phyloP scores from a whole-genome alignment of 2,888 invertebrate species.

The Acrobasis repandana region DNA sequence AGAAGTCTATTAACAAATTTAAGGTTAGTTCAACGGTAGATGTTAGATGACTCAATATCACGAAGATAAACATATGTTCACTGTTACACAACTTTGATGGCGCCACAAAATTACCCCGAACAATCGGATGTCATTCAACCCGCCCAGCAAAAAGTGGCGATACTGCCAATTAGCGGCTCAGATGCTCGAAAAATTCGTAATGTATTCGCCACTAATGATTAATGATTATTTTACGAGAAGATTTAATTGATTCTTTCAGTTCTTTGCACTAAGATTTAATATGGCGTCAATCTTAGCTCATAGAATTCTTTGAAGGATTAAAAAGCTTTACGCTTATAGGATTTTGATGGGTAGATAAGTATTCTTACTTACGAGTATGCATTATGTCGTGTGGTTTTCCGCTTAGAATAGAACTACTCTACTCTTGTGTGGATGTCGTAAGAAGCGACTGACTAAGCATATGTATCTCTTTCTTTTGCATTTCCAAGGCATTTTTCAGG shows the following conservation, averaged over 20 bases:
- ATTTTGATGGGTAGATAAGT: not conserved
- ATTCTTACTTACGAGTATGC: no score
- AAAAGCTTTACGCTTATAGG: no score
- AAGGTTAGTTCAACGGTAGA: no score
- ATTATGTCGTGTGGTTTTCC: no score
- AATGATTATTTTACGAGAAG: not conserved
- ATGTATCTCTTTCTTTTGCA: no score
- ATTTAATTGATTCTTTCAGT: constrained; percentile 6
- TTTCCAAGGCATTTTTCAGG: no score
- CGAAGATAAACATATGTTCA: not conserved
- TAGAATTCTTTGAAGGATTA: no score
- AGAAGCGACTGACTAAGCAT: no score
- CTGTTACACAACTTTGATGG: not conserved
- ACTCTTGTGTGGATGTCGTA: no score
- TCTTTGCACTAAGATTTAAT: not conserved
- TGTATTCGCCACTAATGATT: constrained; percentile 8
- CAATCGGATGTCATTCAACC: constrained; percentile 9
- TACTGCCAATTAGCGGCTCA: constrained; percentile 1
- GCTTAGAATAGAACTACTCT: no score
- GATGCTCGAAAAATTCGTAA: not conserved
- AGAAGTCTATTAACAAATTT: no score
- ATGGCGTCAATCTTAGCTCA: not conserved
- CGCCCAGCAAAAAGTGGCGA: constrained; percentile 9
- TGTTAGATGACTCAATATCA: no score
- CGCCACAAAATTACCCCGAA: not conserved